These are phyloP conservation scores for Trochalopteron elliotii DNA, from an alignment of 2,113 vertebrate genomes.

Conservation along the genomic window DNA sequence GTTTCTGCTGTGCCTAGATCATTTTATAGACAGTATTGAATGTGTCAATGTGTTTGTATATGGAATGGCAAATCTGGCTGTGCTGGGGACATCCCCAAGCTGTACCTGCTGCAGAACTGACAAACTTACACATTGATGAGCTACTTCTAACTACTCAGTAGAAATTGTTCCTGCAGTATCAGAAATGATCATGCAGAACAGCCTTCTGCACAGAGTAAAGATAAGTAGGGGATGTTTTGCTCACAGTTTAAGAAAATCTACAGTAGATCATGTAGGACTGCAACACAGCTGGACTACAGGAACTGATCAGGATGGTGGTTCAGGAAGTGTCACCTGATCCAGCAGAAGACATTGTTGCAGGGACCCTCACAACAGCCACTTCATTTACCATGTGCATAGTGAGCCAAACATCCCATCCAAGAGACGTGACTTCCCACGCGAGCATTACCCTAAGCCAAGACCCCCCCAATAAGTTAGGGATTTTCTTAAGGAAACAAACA, in stretches of 20 bases:
- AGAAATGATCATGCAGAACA: not conserved
- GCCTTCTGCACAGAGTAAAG: not conserved
- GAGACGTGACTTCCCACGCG: accelerated
- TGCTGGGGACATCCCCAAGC: not conserved
- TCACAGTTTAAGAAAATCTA: not conserved
- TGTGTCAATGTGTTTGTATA: not conserved
- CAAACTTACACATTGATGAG: not conserved
- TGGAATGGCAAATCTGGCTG: not conserved
- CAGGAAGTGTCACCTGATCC: not conserved
- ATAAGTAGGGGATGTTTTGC: not conserved
- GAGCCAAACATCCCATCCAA: not conserved
- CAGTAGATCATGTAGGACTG: not conserved
- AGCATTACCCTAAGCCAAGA: not conserved
- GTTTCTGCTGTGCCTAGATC: not conserved
- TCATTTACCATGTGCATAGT: not conserved
- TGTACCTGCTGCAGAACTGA: not conserved
- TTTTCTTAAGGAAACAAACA: constrained; percentile 32
- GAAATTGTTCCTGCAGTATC: not conserved
- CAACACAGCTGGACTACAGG: not conserved
- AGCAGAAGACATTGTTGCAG: not conserved
- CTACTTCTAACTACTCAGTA: not conserved
- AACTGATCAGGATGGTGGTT: not conserved
- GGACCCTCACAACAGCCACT: not conserved
- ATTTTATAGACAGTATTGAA: not conserved
- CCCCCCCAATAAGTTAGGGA: not conserved